phyloP scores from a whole-genome alignment of 2,113 vertebrate genomes.

The Clarias magur region DNA sequence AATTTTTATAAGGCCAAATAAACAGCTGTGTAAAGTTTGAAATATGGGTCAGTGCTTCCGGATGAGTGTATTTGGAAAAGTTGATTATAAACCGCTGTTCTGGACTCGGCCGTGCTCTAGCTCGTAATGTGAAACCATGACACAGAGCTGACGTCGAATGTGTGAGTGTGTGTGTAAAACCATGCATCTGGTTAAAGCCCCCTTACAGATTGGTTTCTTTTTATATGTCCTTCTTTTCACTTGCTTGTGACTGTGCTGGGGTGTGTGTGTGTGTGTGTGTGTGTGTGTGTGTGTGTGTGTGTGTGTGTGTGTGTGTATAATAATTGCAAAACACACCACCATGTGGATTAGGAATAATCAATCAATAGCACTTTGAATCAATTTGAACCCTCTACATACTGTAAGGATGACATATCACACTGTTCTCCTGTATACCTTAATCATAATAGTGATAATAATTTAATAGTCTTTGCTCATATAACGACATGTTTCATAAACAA shows the following conservation, averaged over 20 bases:
- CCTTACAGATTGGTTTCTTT: constrained; percentile 22
- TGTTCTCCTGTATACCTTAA: not conserved
- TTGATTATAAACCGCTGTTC: constrained; percentile 1
- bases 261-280: constrained; percentile 2
- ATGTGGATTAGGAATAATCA: not conserved
- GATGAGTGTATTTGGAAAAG: constrained; percentile 9
- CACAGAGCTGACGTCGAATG: constrained; percentile 36
- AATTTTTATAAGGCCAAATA: not conserved
- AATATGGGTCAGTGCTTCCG: not conserved
- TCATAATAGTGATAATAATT: not conserved
- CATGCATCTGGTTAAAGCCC: constrained; percentile 32
- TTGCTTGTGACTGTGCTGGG: not conserved
- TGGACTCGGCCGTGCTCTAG: not conserved
- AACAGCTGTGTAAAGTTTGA: not conserved
- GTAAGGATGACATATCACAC: constrained; percentile 2
- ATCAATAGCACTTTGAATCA: not conserved
- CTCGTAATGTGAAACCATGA: constrained; percentile 9
- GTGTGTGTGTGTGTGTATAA: constrained; percentile 1
- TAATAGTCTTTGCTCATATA: not conserved
- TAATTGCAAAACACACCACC: not conserved
- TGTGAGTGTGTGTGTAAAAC: constrained; percentile 29
- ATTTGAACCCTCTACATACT: not conserved
- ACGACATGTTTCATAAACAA: not conserved
- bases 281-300: constrained; percentile 21
- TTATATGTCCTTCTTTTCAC: constrained; percentile 39